A percentile compares a stretch with the other conserved stretches of the same genome.
These are phyloP conservation scores for Dendroctonus valens DNA, from an alignment of 1,140 invertebrate species.

Conservation along the genomic window DNA sequence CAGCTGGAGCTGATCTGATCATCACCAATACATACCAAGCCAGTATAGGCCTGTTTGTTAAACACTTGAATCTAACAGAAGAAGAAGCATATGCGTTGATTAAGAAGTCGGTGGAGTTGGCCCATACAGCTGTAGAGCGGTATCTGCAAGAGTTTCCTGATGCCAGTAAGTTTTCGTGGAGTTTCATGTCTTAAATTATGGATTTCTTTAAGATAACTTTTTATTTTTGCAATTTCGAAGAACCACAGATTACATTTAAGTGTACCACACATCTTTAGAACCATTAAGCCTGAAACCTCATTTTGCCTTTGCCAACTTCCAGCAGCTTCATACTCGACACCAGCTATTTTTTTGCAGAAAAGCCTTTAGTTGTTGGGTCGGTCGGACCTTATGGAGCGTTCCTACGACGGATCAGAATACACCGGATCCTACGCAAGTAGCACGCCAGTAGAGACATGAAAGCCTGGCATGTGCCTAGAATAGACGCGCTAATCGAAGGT, in stretches of 20 bases:
- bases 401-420: constrained; percentile 87
- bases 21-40: constrained; percentile 89
- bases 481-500: constrained; percentile 70
- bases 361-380: constrained; percentile 72
- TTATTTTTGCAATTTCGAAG: too few species aligned
- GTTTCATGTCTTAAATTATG: neutral
- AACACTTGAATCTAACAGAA: constrained; percentile 63
- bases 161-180: constrained; percentile 29
- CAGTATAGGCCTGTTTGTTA: constrained; percentile 71
- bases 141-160: constrained; percentile 57
- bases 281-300: too few species aligned
- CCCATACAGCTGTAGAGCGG: constrained; percentile 59
- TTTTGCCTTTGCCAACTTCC: too few species aligned
- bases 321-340: too few species aligned
- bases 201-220: too few species aligned
- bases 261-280: too few species aligned
- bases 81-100: constrained; percentile 68
- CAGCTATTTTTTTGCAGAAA: too few species aligned
- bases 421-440: constrained; percentile 75
- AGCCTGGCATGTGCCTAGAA: constrained; percentile 77
- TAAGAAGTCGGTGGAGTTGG: constrained; percentile 65
- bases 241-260: too few species aligned
- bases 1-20: constrained; percentile 81
- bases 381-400: constrained; percentile 89
- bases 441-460: constrained; percentile 66